Conservation (phyloP, 2,888 invertebrate species). For the Netelia inedita region DNA sequence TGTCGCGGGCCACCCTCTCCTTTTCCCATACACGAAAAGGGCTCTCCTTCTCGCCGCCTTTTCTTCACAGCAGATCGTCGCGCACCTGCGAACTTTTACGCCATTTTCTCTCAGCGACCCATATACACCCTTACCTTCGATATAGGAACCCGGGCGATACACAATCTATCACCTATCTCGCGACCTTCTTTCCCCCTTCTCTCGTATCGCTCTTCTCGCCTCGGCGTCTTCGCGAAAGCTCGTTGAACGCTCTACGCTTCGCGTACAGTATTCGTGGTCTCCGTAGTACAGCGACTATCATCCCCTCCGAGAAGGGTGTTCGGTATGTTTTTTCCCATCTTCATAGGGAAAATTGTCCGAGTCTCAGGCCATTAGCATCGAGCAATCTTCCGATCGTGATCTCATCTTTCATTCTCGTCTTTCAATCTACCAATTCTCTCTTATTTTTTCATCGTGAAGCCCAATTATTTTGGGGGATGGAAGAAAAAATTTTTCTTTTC, state of each 20-base stretch:
- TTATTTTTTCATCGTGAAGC: constrained; percentile 7
- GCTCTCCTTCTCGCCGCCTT: constrained; percentile 55
- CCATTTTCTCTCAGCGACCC: constrained; percentile 4
- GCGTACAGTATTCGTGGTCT: no score
- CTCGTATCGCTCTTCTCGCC: not conserved
- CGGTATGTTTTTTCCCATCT: not conserved
- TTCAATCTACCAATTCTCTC: constrained; percentile 23
- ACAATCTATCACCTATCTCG: constrained; percentile 68
- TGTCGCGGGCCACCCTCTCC: constrained; percentile 21
- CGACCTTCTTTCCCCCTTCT: constrained; percentile 34
- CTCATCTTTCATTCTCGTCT: constrained; percentile 16
- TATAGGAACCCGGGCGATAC: constrained; percentile 44
- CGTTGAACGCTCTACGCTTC: no score
- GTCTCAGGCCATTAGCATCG: constrained; percentile 32
- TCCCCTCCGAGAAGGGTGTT: not conserved
- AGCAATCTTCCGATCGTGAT: not conserved
- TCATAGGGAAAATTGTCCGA: constrained; percentile 25
- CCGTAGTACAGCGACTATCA: not conserved
- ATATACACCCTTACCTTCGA: not conserved
- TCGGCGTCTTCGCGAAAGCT: not conserved
- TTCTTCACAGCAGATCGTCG: constrained; percentile 41
- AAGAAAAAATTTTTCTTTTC: not conserved
- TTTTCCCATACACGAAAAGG: constrained; percentile 10
- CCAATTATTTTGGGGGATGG: no score
- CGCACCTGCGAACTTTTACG: constrained; percentile 67